Evolutionary conservation across 2,888 invertebrate species (phyloP), one percentile per base, ranked within the genome.

Genomic region (Lasioglossum leucozonium): DNA sequence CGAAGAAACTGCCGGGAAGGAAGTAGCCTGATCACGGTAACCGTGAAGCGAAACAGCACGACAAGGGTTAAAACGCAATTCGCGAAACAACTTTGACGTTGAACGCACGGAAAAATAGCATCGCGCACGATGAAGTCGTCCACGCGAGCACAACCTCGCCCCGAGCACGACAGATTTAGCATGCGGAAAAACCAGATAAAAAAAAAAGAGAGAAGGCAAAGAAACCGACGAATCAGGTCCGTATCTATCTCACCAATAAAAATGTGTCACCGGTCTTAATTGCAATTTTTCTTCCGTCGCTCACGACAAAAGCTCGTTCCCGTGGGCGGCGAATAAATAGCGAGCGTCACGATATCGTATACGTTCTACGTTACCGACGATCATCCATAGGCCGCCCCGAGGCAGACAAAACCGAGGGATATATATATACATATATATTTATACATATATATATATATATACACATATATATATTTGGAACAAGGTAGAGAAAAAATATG

Each of bases 201-300:
- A 65, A 37, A 22, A n/a, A n/a, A n/a, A n/a, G n/a, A n/a, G n/a
- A n/a, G n/a, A n/a, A 37, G 13, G 67, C 67, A 67, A 42, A 42
- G 37, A 30, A 71, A 26, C 18, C 44, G 26, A 11, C 22, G 18
- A 26, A 44, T 30, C 42, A 44, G 42, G 55, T 30, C 40, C 44
- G 62, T 22, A 34, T 58, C 75, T 74, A 81, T 80, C 78, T 74
- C 79, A 79, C 80, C 84, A 82, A 84, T 87, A 82, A 87, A 84
- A 84, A 67, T 77, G 80, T 40, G 47, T 75, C 84, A 82, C 71
- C 77, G 80, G 82, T 87, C 86, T 86, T 84, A 84, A 87, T 84
- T 79, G 82, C 87, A 87, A 82, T 89, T 89, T 89, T 89, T 87
- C 77, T 62, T 42, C 77, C 81, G 44, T 72, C 80, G 76, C 71